Base-by-base conservation (phyloP, 2,797 vertebrate genomes). In the Rhadinocentrus ornatus region DNA sequence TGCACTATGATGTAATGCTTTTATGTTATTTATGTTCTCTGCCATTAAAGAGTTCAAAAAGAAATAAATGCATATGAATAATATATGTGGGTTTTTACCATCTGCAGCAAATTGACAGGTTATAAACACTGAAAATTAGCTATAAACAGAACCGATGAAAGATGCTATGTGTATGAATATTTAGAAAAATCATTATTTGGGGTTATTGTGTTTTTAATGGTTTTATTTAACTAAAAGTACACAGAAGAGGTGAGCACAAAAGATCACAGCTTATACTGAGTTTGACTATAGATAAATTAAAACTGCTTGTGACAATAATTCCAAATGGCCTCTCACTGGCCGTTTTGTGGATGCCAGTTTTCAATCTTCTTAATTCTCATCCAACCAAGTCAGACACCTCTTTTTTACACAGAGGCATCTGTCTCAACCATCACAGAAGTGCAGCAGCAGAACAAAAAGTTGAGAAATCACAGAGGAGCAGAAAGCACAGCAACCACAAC, bases 401-500 rank as follows among this genome's bases (percentile, higher is more conserved):
- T 59, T 77, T 78, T 69, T 6, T 26, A 81, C 67, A 68, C 52
- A 59, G 64, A 65, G 48, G 29, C 44, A 57, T 66, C 50, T 37
- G 52, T 79, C 32, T 66, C 48, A 53, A 66, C 27, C 37, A 52
- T 29, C 27, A 46, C 46, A 15, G 12, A 62, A 15, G 32, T 26
- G 35, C 57, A 73, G 73, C 54, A 41, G 44, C 66, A 20, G 15
- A 55, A 9, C 26, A 27, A 2, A 65, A 35, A 35, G 35, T 37
- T 16, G 34, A 27, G 5, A 78, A 39, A 29, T 15, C 53, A 62
- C 31, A 37, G 24, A 61, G 54, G 9, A 35, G 37, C 3, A 0
- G 12, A 78, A 20, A 56, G 26, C 34, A 24, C 22, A 16, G 60
- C 56, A 32, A 61, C 37, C 57, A 34, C 37, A 48, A 54, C 4